A percentile compares a stretch with the other conserved stretches of the same genome.
Conservation (phyloP, 2,888 invertebrate genomes). For the Sacculina carcini region DNA sequence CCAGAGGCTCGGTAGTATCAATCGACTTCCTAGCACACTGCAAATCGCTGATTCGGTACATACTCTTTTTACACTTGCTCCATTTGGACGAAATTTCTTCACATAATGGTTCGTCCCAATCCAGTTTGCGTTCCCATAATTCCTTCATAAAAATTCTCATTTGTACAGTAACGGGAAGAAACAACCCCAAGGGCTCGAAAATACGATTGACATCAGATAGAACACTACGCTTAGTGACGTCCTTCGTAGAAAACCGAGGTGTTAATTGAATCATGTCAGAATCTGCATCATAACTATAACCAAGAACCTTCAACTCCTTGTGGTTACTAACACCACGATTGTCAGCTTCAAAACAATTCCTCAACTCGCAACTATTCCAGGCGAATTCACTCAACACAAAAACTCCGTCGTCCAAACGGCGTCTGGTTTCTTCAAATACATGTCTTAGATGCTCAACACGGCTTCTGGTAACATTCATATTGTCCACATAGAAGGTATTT, state of each 20-base stretch:
- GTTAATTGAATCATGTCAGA: background rate
- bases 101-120: background rate
- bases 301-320: background rate
- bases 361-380: background rate
- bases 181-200: conserved; percentile 3
- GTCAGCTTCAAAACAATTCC: background rate
- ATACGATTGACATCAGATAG: background rate
- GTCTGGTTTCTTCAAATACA: background rate
- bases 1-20: no score
- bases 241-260: background rate
- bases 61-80: background rate
- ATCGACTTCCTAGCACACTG: background rate
- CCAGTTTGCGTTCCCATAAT: background rate
- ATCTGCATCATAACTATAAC: background rate
- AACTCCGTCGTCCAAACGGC: background rate
- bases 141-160: no score
- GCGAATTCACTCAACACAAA: background rate
- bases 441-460: background rate
- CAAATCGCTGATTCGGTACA: background rate
- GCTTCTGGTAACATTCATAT: background rate
- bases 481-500: conserved; percentile 2
- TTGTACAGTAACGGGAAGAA: background rate
- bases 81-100: background rate
- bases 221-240: background rate
- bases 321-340: background rate